A percentile compares a stretch with the other conserved stretches of the same genome.
These are phyloP conservation scores for Eucera pruinosa DNA, from an alignment of 2,888 invertebrate genomes.

Conservation along the genomic window DNA sequence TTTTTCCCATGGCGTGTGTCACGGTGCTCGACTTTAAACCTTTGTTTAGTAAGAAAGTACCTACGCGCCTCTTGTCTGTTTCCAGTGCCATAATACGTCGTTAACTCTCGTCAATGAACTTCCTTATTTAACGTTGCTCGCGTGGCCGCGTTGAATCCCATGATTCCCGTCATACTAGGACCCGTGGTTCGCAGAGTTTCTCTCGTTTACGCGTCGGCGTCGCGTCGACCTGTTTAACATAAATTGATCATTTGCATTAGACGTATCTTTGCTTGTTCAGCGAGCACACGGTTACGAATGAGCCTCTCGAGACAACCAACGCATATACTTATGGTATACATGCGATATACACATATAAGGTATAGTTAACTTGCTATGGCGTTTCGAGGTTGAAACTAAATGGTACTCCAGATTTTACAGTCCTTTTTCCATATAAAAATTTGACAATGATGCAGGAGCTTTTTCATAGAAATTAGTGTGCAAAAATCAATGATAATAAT, in stretches of 20 bases:
- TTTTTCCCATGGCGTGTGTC: constrained; percentile 41
- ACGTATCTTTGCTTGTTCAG: constrained; percentile 20
- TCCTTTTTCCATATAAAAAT: too few species aligned
- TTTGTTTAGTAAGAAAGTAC: not conserved
- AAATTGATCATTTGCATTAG: constrained; percentile 36
- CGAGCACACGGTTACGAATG: not conserved
- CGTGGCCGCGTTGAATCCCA: constrained; percentile 10
- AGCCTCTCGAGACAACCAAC: constrained; percentile 12
- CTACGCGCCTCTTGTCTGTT: not conserved
- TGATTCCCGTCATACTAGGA: constrained; percentile 15
- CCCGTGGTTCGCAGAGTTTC: not conserved
- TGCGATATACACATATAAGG: too few species aligned
- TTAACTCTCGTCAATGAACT: constrained; percentile 43
- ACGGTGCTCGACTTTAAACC: constrained; percentile 29
- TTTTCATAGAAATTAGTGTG: too few species aligned
- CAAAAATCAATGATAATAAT: too few species aligned
- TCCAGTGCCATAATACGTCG: constrained; percentile 25
- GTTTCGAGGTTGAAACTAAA: not conserved
- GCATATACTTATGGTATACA: not conserved
- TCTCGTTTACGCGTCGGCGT: constrained; percentile 14
- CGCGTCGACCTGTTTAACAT: not conserved
- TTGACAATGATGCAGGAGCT: too few species aligned
- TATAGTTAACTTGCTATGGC: not conserved
- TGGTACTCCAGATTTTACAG: too few species aligned
- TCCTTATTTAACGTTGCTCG: constrained; percentile 49